Percentiles rank a stretch among this genome's conserved stretches.
phyloP scores from a whole-genome alignment of 2,888 invertebrate species.

The Cyaniris semiargus region DNA sequence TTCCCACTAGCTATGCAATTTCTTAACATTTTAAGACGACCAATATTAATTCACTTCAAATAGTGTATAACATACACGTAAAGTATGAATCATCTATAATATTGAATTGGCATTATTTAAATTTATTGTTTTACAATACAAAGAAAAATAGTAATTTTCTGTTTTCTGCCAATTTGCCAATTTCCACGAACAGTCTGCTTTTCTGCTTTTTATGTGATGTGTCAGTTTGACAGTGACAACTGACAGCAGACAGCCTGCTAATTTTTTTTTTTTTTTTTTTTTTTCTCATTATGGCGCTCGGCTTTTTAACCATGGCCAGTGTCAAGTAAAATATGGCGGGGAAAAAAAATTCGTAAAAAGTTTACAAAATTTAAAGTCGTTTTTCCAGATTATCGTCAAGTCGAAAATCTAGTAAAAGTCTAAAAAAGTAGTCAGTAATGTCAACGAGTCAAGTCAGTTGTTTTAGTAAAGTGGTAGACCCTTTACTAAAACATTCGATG shows the following conservation, averaged over 20 bases:
- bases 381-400: too few species aligned
- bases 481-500: too few species aligned
- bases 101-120: not conserved
- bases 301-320: too few species aligned
- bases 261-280: not conserved
- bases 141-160: not conserved
- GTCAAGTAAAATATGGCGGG: too few species aligned
- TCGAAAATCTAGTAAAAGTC: too few species aligned
- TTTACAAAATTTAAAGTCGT: too few species aligned
- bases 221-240: not conserved
- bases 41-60: not conserved
- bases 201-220: not conserved
- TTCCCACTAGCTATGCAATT: constrained; percentile 32
- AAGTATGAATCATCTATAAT: not conserved
- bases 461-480: too few species aligned
- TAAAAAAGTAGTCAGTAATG: too few species aligned
- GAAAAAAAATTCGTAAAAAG: too few species aligned
- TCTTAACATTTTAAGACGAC: constrained; percentile 29
- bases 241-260: too few species aligned
- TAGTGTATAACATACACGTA: not conserved
- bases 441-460: too few species aligned
- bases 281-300: too few species aligned
- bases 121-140: not conserved
- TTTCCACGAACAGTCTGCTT: not conserved
- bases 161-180: not conserved